These are phyloP conservation scores for Isurus oxyrinchus DNA, from an alignment of 2,113 vertebrate species.

Conservation along the genomic window DNA sequence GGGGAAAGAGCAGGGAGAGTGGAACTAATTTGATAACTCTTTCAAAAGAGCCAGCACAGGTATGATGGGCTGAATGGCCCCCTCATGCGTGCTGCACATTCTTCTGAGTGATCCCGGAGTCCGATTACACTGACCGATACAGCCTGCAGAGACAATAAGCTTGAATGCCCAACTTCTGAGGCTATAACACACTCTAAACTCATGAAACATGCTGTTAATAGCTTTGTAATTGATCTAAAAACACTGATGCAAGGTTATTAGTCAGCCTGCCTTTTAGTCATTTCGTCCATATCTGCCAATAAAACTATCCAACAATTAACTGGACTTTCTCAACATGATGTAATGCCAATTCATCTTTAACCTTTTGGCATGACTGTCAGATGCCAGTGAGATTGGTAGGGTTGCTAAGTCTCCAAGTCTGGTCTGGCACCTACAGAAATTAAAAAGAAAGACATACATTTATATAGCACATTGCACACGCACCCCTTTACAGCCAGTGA, in stretches of 20 bases:
- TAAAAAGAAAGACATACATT: neutral
- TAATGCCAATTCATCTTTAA: neutral
- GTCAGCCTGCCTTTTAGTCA: neutral
- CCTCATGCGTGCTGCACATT: neutral
- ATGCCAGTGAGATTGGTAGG: neutral
- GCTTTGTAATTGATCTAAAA: neutral
- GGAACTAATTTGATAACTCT: neutral
- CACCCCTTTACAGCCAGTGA: neutral
- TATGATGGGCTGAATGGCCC: neutral
- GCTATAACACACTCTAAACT: neutral
- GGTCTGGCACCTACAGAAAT: neutral
- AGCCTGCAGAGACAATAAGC: no score
- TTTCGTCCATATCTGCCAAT: neutral
- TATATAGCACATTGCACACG: neutral
- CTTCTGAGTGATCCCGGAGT: no score
- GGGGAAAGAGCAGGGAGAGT: neutral
- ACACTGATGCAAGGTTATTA: neutral
- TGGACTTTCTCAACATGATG: neutral
- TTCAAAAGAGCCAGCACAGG: neutral
- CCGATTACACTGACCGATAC: no score
- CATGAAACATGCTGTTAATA: neutral
- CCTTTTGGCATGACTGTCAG: neutral
- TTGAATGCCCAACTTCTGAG: neutral
- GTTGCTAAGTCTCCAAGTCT: no score
- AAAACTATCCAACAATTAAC: neutral